These are phyloP conservation scores for Mactromeris polynyma DNA, from an alignment of 2,888 invertebrate genomes.

Conservation along the genomic window DNA sequence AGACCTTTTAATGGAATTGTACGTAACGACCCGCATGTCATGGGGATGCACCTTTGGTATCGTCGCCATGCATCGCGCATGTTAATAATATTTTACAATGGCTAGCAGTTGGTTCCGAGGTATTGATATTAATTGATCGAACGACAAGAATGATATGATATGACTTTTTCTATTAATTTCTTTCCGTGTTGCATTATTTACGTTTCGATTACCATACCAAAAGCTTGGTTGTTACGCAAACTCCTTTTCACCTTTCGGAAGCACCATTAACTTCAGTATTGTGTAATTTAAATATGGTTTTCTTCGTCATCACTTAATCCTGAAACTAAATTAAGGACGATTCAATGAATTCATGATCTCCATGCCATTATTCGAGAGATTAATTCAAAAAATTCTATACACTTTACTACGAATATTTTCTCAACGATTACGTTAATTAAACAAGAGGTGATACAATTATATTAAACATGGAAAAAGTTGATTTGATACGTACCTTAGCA, in stretches of 20 bases:
- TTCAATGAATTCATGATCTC: slow-evolving; percentile 8
- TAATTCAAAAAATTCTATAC: slow-evolving; percentile 5
- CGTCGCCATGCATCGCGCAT: not conserved
- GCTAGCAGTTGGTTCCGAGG: not conserved
- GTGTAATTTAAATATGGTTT: not conserved
- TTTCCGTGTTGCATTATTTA: slow-evolving; percentile 16
- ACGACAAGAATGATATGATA: not conserved
- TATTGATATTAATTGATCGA: slow-evolving; percentile 21
- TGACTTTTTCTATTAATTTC: slow-evolving; percentile 11
- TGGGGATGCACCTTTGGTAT: slow-evolving; percentile 13
- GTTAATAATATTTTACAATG: slow-evolving; percentile 1
- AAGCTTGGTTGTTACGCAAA: slow-evolving; percentile 13
- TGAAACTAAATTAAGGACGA: slow-evolving; percentile 8
- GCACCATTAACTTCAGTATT: slow-evolving; percentile 1
- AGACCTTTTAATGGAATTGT: slow-evolving; percentile 30
- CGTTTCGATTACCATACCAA: slow-evolving; percentile 16
- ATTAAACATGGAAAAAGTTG: not conserved
- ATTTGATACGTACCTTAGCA: not conserved
- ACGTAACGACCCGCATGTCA: slow-evolving; percentile 16
- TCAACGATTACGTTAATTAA: not conserved
- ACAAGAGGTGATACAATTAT: not conserved
- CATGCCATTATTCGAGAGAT: not conserved
- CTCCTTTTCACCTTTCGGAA: slow-evolving; percentile 4
- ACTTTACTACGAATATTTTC: not conserved
- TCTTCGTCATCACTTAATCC: slow-evolving; percentile 9